phyloP scores from a whole-genome alignment of 1,140 invertebrate species.

The Lepidurus arcticus region DNA sequence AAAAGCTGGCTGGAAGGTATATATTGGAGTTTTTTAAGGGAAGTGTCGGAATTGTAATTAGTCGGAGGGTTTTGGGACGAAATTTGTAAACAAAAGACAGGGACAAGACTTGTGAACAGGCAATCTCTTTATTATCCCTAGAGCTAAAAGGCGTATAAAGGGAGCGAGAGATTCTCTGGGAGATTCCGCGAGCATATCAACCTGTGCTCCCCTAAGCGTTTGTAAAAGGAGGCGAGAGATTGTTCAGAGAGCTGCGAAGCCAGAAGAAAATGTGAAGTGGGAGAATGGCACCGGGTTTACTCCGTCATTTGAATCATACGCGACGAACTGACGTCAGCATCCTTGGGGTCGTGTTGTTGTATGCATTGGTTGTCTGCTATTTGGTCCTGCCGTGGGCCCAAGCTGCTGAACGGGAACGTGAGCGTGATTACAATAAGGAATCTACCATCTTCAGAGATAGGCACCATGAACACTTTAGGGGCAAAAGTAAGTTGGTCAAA shows the following conservation, averaged over 20 bases:
- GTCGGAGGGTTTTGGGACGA: not conserved
- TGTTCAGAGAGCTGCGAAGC: not conserved
- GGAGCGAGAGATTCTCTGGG: too few species aligned
- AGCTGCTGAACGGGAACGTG: conserved; percentile 2
- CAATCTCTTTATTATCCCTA: not conserved
- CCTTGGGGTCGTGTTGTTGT: conserved; percentile 7
- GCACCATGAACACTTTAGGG: conserved; percentile 18
- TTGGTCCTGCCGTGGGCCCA: conserved; percentile 16
- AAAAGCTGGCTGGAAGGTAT: not conserved
- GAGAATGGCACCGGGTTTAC: not conserved
- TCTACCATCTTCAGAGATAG: not conserved
- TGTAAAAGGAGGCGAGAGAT: not conserved
- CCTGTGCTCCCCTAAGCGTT: not conserved
- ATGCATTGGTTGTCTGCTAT: not conserved
- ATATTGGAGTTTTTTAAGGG: not conserved
- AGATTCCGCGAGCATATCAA: too few species aligned
- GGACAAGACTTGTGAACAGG: not conserved
- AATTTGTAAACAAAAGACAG: not conserved
- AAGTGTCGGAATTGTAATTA: conserved; percentile 1
- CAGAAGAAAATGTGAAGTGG: not conserved
- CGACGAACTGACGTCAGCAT: conserved; percentile 8
- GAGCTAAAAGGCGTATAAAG: not conserved
- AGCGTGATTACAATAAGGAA: conserved; percentile 18
- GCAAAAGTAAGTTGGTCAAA: not conserved
- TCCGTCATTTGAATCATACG: conserved; percentile 10